Evolutionary conservation across 2,888 invertebrate species (phyloP), one percentile per base, ranked within the genome.

Genomic region (Tachina grossa): DNA sequence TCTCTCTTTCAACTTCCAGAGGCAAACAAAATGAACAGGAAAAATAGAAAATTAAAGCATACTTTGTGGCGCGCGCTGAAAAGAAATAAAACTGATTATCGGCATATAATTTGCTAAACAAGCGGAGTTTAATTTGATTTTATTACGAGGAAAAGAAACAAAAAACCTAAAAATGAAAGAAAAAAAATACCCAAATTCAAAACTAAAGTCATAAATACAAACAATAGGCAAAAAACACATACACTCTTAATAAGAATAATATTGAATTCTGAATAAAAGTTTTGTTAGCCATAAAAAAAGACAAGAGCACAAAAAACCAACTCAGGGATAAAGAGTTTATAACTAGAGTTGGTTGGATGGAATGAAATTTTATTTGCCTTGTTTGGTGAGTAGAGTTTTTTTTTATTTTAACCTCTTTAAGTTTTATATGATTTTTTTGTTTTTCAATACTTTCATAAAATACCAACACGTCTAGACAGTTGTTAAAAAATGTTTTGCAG

Each of bases 381-480:
- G 31, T 43, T 47, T 66, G 3, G 16, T 1, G 13, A 31, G 31
- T 6, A 31, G 31, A 31, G 31, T 31, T 74, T 77, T 74, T 69
- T 31, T 82, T 76, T n/a, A n/a, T n/a, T 82, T 61, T 63, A 82
- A 71, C 65, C 55, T 76, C 69, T 77, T 69, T 57, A 9, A 49
- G 14, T 55, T 55, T 71, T 10, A 69, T 71, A 49, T 77, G 9
- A 22, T 45, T 41, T 81, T 61, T 13, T 51, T 19, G 13, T 72
- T 53, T 45, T 80, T 68, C 47, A 49, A 31, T 74, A 72, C 55
- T 81, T 72, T 47, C 66, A 65, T 82, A 66, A 71, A 85, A 85
- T 85, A 75, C 85, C 82, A 85, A 65, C 78, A 71, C 71, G 85
- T 85, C 85, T 85, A 85, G 85, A 85, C 85, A 82, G 82, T 82